Evolutionary conservation across 2,888 invertebrate species (phyloP).

Genomic region (Callosobruchus maculatus): DNA sequence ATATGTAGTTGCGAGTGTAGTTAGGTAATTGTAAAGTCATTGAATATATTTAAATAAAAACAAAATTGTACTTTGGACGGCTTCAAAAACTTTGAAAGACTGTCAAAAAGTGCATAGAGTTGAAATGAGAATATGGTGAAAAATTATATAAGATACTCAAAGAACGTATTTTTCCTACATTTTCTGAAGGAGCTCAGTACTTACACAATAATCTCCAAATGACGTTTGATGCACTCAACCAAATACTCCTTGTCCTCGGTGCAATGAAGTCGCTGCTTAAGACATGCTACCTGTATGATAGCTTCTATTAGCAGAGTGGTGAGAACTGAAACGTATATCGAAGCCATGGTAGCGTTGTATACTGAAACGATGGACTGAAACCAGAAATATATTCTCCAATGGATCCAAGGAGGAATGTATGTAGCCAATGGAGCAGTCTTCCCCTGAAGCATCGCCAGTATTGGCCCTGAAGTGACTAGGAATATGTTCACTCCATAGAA

Average conservation of each 20-base stretch:
- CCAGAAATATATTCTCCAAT: not conserved
- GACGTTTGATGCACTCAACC: not conserved
- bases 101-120: too few relatives aligned
- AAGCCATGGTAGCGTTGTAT: not conserved
- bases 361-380: not conserved
- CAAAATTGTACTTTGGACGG: too few relatives aligned
- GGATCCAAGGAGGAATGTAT: not conserved
- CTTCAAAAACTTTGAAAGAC: too few relatives aligned
- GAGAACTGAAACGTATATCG: not conserved
- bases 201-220: not conserved
- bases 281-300: not conserved
- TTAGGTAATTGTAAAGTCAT: too few relatives aligned
- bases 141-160: too few relatives aligned
- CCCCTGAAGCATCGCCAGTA: not conserved
- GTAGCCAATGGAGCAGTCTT: not conserved
- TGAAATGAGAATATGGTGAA: too few relatives aligned
- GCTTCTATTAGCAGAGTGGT: not conserved
- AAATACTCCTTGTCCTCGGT: not conserved
- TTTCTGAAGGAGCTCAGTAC: not conserved
- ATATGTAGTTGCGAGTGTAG: too few relatives aligned
- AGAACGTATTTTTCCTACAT: too few relatives aligned
- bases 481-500: not conserved
- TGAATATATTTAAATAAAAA: too few relatives aligned
- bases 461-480: not conserved
- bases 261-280: not conserved